These are phyloP conservation scores for Orientallactaga sibirica DNA, from an alignment of 2,797 vertebrate genomes.

Conservation along the genomic window DNA sequence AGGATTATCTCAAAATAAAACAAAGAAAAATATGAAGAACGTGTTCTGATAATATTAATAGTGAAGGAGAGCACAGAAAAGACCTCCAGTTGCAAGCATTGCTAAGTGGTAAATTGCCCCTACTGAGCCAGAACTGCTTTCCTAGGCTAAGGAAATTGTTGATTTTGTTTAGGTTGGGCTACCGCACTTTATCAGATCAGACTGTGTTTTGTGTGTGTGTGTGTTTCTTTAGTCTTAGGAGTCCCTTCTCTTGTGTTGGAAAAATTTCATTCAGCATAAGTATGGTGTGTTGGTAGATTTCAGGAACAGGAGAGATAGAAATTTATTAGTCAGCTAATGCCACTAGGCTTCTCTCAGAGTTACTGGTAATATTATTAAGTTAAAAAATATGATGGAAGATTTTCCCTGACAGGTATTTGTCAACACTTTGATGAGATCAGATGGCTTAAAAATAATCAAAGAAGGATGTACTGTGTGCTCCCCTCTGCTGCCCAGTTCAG, in stretches of 20 bases:
- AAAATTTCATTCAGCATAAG: constrained; percentile 1
- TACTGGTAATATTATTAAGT: background rate
- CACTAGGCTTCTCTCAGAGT: background rate
- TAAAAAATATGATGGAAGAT: constrained; percentile 28
- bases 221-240: constrained; percentile 44
- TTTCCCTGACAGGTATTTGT: constrained; percentile 56
- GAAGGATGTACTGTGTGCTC: background rate
- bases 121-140: background rate
- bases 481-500: background rate
- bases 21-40: background rate
- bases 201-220: background rate
- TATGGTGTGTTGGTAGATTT: constrained; percentile 43
- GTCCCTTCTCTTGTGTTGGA: constrained; percentile 42
- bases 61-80: background rate
- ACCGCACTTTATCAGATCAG: constrained; percentile 42
- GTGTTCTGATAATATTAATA: background rate
- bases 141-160: background rate
- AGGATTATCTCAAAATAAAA: background rate
- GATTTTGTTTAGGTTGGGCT: background rate
- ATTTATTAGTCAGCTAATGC: background rate
- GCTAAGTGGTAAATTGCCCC: background rate
- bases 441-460: constrained; percentile 23
- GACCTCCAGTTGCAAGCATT: background rate
- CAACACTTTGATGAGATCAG: constrained; percentile 23
- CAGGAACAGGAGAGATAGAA: constrained; percentile 22